Evolutionary conservation across 1,140 invertebrate species (phyloP), one percentile per base, ranked within the genome.

Genomic region (Diplogasteroides magnus): DNA sequence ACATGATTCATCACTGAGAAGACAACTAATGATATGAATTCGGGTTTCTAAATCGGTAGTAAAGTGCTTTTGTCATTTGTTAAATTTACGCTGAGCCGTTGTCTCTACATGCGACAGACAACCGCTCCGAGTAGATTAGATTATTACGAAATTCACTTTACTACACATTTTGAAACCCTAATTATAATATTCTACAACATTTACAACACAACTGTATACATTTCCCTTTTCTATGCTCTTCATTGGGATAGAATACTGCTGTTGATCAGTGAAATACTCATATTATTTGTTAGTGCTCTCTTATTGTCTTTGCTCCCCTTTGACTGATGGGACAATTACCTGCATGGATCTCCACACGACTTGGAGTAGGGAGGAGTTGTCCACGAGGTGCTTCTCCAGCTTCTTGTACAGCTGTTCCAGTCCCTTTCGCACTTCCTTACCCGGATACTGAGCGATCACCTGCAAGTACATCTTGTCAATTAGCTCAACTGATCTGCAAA

Each of bases 311-410:
- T n/a, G n/a, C n/a, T n/a, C n/a, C n/a, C n/a, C n/a, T n/a, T n/a
- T n/a, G n/a, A n/a, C n/a, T n/a, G n/a, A n/a, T n/a, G n/a, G n/a
- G n/a, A n/a, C n/a, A n/a, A n/a, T 14, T 63, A 70, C 77, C 87
- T 97, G 94, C 95, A 99, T 98, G 77, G 94, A 93, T 83, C 93
- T 88, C 96, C 97, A 99, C 63, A 98, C 95, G 56, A 97, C 92
- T 90, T 91, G 93, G 69, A 97, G 85, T 31, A 97, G 86, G 84
- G 93, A 94, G 80, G 93, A 92, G 83, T 97, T 93, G 85, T 96
- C 93, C 77, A 90, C 92, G 3, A 97, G 85, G 85, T 97, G 93
- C 86, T 98, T 97, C 80, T 95, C 95, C 23, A 98, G 93, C 85
- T 96, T 97, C 83, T 90, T 91, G 84, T 97, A 98, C 62, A 98